These are phyloP conservation scores for Apogon hyalosoma DNA, from an alignment of 2,797 vertebrate species.

Conservation along the genomic window DNA sequence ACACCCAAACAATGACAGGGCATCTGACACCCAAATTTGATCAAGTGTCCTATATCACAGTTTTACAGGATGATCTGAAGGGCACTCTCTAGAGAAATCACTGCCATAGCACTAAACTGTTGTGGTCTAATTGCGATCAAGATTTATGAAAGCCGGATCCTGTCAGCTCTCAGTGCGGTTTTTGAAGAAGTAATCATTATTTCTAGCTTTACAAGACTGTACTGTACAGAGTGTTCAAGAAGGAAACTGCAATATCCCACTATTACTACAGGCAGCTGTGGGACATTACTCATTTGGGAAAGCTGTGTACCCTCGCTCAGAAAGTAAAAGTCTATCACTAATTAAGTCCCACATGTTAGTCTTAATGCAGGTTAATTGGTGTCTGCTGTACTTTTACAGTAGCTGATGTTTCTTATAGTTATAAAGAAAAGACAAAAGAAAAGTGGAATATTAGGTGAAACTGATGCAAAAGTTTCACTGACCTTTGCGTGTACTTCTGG, in stretches of 20 bases:
- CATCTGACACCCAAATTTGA: conserved; percentile 16
- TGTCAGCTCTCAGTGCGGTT: no score
- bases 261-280: background rate
- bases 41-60: background rate
- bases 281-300: background rate
- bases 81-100: background rate
- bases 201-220: background rate
- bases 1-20: conserved; percentile 18
- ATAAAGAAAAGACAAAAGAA: background rate
- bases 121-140: background rate
- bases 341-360: background rate
- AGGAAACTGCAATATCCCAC: background rate
- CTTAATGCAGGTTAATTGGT: background rate
- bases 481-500: conserved; percentile 41
- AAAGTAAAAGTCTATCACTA: background rate
- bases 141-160: no score
- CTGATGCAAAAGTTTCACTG: conserved; percentile 6
- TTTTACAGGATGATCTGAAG: conserved; percentile 1
- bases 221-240: background rate
- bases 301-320: background rate
- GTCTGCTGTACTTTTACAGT: background rate
- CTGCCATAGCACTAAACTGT: background rate
- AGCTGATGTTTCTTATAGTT: background rate
- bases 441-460: conserved; percentile 15
- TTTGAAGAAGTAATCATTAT: background rate